These are phyloP conservation scores for Stenichneumon culpator DNA, from an alignment of 2,888 invertebrate genomes.

Conservation along the genomic window DNA sequence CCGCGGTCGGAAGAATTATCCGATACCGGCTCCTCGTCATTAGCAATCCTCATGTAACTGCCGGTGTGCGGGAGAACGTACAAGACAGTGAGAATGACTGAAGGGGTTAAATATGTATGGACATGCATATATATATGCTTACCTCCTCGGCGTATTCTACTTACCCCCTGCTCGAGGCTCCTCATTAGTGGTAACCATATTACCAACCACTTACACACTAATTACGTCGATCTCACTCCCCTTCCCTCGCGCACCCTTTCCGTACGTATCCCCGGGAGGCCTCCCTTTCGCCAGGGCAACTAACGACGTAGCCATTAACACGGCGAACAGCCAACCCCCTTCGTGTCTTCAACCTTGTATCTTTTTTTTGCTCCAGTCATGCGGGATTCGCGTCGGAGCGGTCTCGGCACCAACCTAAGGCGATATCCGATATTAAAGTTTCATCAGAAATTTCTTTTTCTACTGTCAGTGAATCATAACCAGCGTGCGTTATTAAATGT, in stretches of 20 bases:
- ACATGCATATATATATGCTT: neutral
- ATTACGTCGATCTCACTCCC: constrained; percentile 58
- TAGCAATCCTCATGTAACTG: constrained; percentile 35
- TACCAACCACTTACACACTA: constrained; percentile 61
- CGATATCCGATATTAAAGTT: constrained; percentile 51
- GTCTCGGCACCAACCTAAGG: neutral
- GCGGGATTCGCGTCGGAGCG: neutral
- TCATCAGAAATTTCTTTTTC: neutral
- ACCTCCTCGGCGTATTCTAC: too few species aligned
- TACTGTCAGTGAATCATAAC: neutral
- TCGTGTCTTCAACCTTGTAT: neutral
- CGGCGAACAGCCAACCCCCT: constrained; percentile 11
- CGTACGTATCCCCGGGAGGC: constrained; percentile 5
- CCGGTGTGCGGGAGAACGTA: constrained; percentile 13
- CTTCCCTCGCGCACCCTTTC: constrained; percentile 11
- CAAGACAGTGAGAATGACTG: constrained; percentile 32
- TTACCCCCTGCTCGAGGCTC: constrained; percentile 27
- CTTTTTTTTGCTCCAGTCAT: constrained; percentile 32
- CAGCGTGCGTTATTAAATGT: neutral
- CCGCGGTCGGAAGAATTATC: constrained; percentile 32
- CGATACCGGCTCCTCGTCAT: constrained; percentile 58
- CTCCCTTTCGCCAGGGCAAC: constrained; percentile 18
- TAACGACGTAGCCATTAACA: constrained; percentile 56
- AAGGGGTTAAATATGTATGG: constrained; percentile 21
- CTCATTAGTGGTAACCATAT: constrained; percentile 64